Percentiles rank a stretch among this genome's conserved stretches.
Conservation (phyloP, 2,797 vertebrate species). For the Hapalemur alaotrensis region DNA sequence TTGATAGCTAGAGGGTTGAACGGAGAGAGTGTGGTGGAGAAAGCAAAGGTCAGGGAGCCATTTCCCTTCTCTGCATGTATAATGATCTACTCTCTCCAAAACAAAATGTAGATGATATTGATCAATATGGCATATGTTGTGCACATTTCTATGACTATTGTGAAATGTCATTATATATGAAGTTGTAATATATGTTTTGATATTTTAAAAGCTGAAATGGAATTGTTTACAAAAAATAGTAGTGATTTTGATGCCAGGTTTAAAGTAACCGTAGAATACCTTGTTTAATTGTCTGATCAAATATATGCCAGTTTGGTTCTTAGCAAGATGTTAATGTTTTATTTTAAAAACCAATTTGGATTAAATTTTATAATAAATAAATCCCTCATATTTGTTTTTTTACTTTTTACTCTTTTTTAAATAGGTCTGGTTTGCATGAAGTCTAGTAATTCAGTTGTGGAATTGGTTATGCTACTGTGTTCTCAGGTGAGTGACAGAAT, state of each 20-base stretch:
- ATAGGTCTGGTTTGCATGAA: constrained; percentile 98
- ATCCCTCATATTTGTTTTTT: neutral
- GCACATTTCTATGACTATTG: constrained; percentile 88
- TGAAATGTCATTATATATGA: constrained; percentile 90
- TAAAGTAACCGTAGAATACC: neutral
- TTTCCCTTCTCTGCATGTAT: constrained; percentile 90
- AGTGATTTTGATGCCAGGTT: constrained; percentile 26
- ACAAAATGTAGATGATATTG: constrained; percentile 87
- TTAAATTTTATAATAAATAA: constrained; percentile 25
- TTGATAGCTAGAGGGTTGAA: constrained; percentile 94
- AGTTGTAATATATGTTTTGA: constrained; percentile 86
- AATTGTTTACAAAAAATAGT: neutral
- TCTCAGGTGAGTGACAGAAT: constrained; percentile 92
- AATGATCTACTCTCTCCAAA: constrained; percentile 86
- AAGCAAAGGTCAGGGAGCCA: constrained; percentile 91
- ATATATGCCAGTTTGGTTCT: neutral
- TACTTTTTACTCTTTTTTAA: constrained; percentile 61
- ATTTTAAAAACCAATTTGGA: neutral
- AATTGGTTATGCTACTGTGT: constrained; percentile 98
- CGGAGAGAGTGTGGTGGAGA: constrained; percentile 88
- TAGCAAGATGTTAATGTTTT: constrained; percentile 6
- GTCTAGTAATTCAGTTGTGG: constrained; percentile 98
- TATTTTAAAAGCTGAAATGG: constrained; percentile 54
- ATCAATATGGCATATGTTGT: constrained; percentile 94
- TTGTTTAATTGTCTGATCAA: neutral